phyloP scores from a whole-genome alignment of 2,888 invertebrate species.

The Heliconius cydno region DNA sequence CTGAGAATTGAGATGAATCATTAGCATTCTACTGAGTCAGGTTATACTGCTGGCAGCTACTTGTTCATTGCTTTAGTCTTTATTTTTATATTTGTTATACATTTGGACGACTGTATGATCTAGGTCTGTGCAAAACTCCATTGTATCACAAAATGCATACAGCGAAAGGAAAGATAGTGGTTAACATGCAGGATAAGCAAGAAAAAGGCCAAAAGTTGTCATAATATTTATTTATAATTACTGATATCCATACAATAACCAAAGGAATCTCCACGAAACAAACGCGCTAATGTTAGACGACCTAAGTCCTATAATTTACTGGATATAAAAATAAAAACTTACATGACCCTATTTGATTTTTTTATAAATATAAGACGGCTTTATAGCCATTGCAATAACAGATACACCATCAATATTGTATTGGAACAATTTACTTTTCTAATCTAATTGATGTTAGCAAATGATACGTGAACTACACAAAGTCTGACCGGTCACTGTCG shows the following conservation, averaged over 20 bases:
- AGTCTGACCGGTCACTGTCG: background rate
- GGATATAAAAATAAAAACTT: conserved; percentile 80
- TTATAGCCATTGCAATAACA: conserved; percentile 42
- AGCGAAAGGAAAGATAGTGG: conserved; percentile 58
- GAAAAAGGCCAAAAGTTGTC: conserved; percentile 78
- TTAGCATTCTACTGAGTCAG: conserved; percentile 29
- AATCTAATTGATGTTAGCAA: conserved; percentile 45
- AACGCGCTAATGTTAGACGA: conserved; percentile 62
- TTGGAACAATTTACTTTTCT: conserved; percentile 42
- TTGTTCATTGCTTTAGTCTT: background rate
- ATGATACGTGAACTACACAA: conserved; percentile 41
- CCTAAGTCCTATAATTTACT: conserved; percentile 62
- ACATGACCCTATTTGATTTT: conserved; percentile 57
- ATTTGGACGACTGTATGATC: conserved; percentile 26
- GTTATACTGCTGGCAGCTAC: conserved; percentile 35
- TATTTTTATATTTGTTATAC: conserved; percentile 27
- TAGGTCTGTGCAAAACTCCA: conserved; percentile 26
- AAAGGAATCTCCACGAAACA: conserved; percentile 53
- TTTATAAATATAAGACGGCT: conserved; percentile 50
- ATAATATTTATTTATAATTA: conserved; percentile 78
- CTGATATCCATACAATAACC: conserved; percentile 74
- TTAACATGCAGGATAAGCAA: conserved; percentile 78
- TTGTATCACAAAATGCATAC: conserved; percentile 39
- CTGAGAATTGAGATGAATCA: conserved; percentile 15
- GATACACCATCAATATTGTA: conserved; percentile 37